Evolutionary conservation across 2,113 vertebrate species (phyloP), one percentile per base, ranked within the genome.

Genomic region (Numida meleagris): DNA sequence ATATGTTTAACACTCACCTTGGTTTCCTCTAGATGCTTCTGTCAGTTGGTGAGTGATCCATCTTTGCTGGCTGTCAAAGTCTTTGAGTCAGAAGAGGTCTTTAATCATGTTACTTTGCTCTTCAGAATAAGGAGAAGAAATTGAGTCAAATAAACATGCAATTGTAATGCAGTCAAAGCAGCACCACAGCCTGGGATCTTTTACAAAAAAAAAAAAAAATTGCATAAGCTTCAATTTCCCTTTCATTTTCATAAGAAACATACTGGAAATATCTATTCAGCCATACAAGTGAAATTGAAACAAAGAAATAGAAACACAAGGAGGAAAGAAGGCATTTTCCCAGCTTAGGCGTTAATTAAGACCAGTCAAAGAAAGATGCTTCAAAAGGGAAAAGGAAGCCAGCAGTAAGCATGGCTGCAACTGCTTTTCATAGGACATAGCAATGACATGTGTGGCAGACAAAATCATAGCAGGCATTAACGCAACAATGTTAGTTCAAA

Each of bases 21-120:
- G 40, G 95, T 93, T 96, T 96, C 95, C 95, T 95, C 92, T 95
- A 94, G 90, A 93, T 96, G 94, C 94, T 94, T 95, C 83, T 90
- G 79, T 94, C 0, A 0, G 66, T 71, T 73, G 71, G 78, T 94
- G 82, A 90, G 91, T 82, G 81, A 96, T 96, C 93, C 74, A 66
- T 95, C 91, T 94, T 96, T 85, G 91, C 86, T 92, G 82, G 77
- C 92, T 96, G 95, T 93, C 94, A 92, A 75, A 95, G 86, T 70
- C 90, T 86, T 86, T 89, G 86, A 84, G 91, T 4, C 92, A 81
- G 89, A 89, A 94, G 74, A 79, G 57, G 78, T 66, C 83, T 92
- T 92, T 76, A 90, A 93, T 95, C 91, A 66, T 82, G 43, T 89
- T 73, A 58, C 45, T 95, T 81, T 85, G 88, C 72, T 91, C 58